Evolutionary conservation across 53 echinoderm and acorn worm species (phyloP).

Genomic region (Luidia sarsii): DNA sequence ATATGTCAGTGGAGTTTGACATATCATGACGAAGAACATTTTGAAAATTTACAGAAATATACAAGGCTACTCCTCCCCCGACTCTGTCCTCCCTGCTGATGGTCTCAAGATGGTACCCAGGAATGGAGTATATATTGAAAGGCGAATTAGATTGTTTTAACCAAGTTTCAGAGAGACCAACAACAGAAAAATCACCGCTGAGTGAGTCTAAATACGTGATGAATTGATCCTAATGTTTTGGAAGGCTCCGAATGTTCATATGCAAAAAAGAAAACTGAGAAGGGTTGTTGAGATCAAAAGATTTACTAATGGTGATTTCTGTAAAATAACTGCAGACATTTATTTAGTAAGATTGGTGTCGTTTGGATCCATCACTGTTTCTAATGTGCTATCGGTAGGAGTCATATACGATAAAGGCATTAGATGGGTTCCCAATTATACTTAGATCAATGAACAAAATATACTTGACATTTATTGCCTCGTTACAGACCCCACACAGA

Average conservation of each 20-base stretch:
- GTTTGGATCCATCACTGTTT: neutral
- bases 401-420: no score
- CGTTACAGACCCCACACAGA: no score
- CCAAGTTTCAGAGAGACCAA: slow-evolving; percentile 26
- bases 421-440: no score
- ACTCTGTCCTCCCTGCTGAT: neutral
- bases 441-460: no score
- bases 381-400: no score
- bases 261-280: neutral
- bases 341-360: neutral
- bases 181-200: neutral
- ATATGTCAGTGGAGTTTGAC: neutral
- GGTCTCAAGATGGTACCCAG: slow-evolving; percentile 24
- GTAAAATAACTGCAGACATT: neutral
- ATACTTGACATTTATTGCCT: no score
- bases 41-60: neutral
- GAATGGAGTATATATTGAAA: slow-evolving; percentile 21
- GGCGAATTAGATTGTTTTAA: slow-evolving; percentile 3
- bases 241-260: slow-evolving; percentile 21
- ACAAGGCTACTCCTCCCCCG: slow-evolving; percentile 11
- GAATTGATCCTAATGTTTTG: neutral
- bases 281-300: neutral
- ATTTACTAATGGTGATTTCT: neutral
- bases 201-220: neutral
- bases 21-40: neutral